Base-by-base conservation (phyloP, 2,113 vertebrate genomes). In the Okapia johnstoni region DNA sequence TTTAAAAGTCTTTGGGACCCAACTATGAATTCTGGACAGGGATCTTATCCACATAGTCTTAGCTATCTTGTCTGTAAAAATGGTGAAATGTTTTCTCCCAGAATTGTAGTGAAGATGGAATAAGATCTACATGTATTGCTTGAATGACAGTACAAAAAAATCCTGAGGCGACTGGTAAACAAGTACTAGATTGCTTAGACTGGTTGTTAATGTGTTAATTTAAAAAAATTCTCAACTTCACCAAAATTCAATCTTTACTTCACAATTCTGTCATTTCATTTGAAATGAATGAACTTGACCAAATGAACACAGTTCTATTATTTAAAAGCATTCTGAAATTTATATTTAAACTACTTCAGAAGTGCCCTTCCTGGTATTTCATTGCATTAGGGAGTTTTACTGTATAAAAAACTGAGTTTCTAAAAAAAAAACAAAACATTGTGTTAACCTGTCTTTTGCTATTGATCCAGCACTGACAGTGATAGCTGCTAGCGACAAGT, bases 41-140 rank as follows among this genome's bases (percentile, higher is more conserved):
- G 46, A 55, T 96, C 19, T 70, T 77, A 84, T 50, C 50, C n/a
- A n/a, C 7, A 40, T 8, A 89, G 70, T 50, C 54, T 80, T 54
- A 88, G 54, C 43, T 85, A 55, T 46, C 90, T 90, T 77, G 83
- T 70, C 87, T 87, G 15, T 95, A 85, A 97, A 96, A 89, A 50
- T 63, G 43, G 14, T 60, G 40, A 80, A 90, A 21, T 57, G 63
- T 55, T 95, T 87, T 48, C 63, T 52, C 9, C 12, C n/a, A 55
- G 79, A 88, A 60, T 66, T 88, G 4, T 17, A 52, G 10, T 88
- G 19, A n/a, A 79, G 46, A 83, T 92, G 16, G 54, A 96, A 87
- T 58, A 63, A 77, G 26, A 52, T 84, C 40, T 63, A 26, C 1
- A 13, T 3, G 4, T 23, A 93, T n/a, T 63, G 50, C 26, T 94